phyloP scores from a whole-genome alignment of 2,797 vertebrate genomes.

The Ctenopoma multispine region DNA sequence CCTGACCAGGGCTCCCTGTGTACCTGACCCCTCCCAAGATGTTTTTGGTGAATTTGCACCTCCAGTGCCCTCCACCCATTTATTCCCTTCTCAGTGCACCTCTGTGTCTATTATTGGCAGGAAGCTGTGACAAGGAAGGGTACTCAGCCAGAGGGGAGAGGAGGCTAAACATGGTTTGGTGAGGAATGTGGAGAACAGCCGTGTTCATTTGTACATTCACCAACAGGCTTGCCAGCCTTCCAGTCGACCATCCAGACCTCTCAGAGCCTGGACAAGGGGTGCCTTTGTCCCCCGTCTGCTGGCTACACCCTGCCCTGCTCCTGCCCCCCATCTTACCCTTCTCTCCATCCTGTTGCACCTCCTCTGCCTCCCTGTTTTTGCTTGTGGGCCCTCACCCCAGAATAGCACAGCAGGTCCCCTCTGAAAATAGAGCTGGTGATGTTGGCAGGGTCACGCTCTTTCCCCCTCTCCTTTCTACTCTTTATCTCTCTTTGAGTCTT shows the following conservation, averaged over 20 bases:
- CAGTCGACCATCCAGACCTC: conserved; percentile 72
- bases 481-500: conserved; percentile 21
- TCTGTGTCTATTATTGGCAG: conserved; percentile 74
- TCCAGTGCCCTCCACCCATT: conserved; percentile 61
- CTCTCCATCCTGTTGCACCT: conserved; percentile 75
- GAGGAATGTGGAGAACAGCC: conserved; percentile 80
- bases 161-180: conserved; percentile 80
- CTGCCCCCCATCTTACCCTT: conserved; percentile 75
- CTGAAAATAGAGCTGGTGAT: conserved; percentile 85
- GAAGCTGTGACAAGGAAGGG: conserved; percentile 69
- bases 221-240: conserved; percentile 67
- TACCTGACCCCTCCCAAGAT: conserved; percentile 56
- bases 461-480: conserved; percentile 36
- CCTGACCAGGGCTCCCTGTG: conserved; percentile 38
- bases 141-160: conserved; percentile 74
- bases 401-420: conserved; percentile 86
- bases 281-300: conserved; percentile 87
- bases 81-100: conserved; percentile 59
- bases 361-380: conserved; percentile 74
- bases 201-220: conserved; percentile 79
- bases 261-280: conserved; percentile 87
- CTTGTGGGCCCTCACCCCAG: conserved; percentile 79
- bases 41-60: conserved; percentile 68
- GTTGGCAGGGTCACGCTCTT: conserved; percentile 72
- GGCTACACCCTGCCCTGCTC: conserved; percentile 74